These are phyloP conservation scores for Pantherophis alleghaniensis DNA, from an alignment of 2,797 vertebrate genomes.

Conservation along the genomic window DNA sequence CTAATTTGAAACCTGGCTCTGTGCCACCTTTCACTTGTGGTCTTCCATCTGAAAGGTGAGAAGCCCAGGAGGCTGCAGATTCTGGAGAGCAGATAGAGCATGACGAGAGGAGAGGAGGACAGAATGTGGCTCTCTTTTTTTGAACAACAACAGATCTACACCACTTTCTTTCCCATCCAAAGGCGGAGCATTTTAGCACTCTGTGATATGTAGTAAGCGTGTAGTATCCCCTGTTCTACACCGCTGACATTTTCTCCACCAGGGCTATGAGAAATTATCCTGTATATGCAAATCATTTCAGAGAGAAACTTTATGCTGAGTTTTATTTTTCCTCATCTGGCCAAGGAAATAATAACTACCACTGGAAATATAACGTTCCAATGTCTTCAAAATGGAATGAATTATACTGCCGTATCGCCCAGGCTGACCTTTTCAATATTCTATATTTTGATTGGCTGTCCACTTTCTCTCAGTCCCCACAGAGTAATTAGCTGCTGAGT, in stretches of 20 bases:
- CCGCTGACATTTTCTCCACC: neutral
- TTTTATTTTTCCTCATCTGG: neutral
- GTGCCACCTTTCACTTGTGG: neutral
- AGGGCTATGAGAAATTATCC: neutral
- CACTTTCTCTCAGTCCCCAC: neutral
- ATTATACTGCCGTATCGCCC: neutral
- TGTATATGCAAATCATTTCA: neutral
- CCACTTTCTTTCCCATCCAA: neutral
- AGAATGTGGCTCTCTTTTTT: neutral
- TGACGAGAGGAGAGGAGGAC: neutral
- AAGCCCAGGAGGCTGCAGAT: neutral
- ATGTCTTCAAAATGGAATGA: neutral
- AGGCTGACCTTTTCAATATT: slow-evolving; percentile 61
- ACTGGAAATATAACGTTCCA: neutral
- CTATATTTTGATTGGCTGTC: neutral
- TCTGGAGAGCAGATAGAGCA: neutral
- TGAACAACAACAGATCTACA: neutral
- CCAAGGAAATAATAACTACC: neutral
- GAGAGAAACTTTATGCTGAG: neutral
- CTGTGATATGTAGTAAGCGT: neutral
- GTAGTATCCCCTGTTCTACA: neutral
- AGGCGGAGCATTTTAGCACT: neutral
- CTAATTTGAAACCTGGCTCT: neutral
- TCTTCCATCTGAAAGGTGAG: neutral
- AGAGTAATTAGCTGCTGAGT: slow-evolving; percentile 48